Base-by-base conservation (phyloP, 2,797 vertebrate genomes). In the Brachymystax lenok region DNA sequence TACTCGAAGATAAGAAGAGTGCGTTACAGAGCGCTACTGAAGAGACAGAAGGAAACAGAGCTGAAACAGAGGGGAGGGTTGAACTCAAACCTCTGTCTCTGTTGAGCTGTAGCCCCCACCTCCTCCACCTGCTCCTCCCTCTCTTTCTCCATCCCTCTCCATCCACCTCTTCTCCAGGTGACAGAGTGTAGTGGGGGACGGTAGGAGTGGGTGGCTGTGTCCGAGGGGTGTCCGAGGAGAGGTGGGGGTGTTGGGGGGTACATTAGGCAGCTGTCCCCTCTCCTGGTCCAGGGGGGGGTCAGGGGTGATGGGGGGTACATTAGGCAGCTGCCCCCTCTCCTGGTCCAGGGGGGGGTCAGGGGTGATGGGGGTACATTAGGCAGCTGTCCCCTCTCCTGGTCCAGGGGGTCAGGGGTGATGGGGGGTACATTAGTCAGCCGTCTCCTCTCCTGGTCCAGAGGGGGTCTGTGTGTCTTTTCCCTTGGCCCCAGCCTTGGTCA, bases 401-500 rank as follows among this genome's bases (percentile, higher is more conserved):
- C 66, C 85, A 74, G 80, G 85, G 59, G 19, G 21, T 24, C 24
- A 24, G 24, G 24, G 24, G 24, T 24, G 24, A 24, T 24, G 24
- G 24, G 24, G 24, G 24, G 24, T 24, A 24, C 24, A 24, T 24
- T 24, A 24, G n/a, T n/a, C n/a, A n/a, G n/a, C n/a, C n/a, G n/a
- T n/a, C n/a, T n/a, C n/a, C n/a, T 88, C 87, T 19, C 68, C 86
- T 75, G 81, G 86, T 19, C 66, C 85, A 74, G 80, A 84, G 59
- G 19, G 21, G 59, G 59, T 63, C 5, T 10, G 24, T 64, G 71
- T 0, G 84, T 72, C 50, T 85, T 85, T 81, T 10, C 40, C 10
- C 10, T 86, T 88, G 14, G 71, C 71, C 71, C 75, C 89, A 88
- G 84, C 28, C 82, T 78, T 90, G 59, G 59, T n/a, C 21, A 10